Conservation (phyloP, 1,140 invertebrate species). For the Battus philenor region DNA sequence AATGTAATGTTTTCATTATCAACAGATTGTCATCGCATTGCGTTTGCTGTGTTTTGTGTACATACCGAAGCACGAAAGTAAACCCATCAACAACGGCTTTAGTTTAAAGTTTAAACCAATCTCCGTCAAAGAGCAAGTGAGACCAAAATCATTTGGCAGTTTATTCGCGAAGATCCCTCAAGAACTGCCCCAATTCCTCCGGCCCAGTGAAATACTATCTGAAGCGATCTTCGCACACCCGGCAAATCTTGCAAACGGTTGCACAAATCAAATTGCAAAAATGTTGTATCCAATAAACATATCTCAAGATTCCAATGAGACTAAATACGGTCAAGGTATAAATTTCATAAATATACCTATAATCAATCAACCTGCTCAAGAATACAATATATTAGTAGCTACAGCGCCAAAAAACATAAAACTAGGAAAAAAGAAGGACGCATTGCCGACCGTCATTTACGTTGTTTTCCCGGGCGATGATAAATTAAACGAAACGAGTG, state of each 20-base stretch:
- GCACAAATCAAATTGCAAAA: conserved; percentile 42
- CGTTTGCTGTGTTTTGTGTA: conserved; percentile 12
- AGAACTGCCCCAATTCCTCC: conserved; percentile 19
- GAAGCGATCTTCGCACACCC: conserved; percentile 25
- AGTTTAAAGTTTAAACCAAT: conserved; percentile 40
- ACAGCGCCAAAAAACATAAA: conserved; percentile 42
- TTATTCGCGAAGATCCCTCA: conserved; percentile 44
- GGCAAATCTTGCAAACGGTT: conserved; percentile 26
- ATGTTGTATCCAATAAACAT: conserved; percentile 25
- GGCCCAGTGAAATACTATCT: conserved; percentile 17
- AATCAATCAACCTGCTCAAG: conserved; percentile 29
- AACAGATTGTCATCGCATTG: conserved; percentile 3
- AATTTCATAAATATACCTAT: conserved; percentile 44
- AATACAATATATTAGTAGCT: conserved; percentile 52
- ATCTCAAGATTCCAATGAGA: conserved; percentile 16
- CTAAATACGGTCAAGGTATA: not conserved
- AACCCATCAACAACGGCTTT: conserved; percentile 45
- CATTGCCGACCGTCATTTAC: conserved; percentile 39
- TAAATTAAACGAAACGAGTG: conserved; percentile 13
- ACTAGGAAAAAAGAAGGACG: conserved; percentile 27
- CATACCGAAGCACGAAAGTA: conserved; percentile 19
- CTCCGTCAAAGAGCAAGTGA: conserved; percentile 30
- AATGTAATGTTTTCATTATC: no score
- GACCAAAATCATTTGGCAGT: conserved; percentile 29
- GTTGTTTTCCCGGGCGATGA: conserved; percentile 45